Conservation (phyloP, 2,797 vertebrate genomes). For the Bradypodion ventrale region DNA sequence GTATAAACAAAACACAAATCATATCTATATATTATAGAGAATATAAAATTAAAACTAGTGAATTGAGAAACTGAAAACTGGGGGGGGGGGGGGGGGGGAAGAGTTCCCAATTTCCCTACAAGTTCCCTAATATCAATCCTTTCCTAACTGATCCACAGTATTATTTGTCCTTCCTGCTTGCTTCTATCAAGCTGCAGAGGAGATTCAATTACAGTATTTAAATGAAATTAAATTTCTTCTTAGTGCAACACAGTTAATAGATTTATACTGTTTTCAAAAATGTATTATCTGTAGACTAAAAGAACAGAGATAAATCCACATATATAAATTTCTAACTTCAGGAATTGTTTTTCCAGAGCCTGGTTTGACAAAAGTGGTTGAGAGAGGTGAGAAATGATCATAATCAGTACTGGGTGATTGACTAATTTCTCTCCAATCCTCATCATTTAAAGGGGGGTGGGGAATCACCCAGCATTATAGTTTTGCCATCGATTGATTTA, state of each 20-base stretch:
- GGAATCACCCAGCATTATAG: too few species aligned
- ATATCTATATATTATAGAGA: neutral
- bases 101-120: neutral
- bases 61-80: neutral
- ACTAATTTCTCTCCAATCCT: too few species aligned
- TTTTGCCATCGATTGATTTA: neutral
- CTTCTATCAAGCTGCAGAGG: neutral
- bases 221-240: neutral
- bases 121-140: neutral
- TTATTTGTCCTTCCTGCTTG: constrained; percentile 3
- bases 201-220: neutral
- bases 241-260: neutral
- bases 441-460: neutral
- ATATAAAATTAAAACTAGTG: neutral
- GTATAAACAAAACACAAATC: neutral
- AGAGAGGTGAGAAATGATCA: neutral
- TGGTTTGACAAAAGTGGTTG: neutral
- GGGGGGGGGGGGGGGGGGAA: neutral
- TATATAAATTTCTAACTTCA: neutral
- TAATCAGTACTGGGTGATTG: neutral
- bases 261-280: neutral
- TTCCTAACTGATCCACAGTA: neutral
- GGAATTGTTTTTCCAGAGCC: too few species aligned
- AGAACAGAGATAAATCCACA: neutral
- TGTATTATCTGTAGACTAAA: neutral